Conservation (phyloP, 2,888 invertebrate species). For the Campoletis raptor region DNA sequence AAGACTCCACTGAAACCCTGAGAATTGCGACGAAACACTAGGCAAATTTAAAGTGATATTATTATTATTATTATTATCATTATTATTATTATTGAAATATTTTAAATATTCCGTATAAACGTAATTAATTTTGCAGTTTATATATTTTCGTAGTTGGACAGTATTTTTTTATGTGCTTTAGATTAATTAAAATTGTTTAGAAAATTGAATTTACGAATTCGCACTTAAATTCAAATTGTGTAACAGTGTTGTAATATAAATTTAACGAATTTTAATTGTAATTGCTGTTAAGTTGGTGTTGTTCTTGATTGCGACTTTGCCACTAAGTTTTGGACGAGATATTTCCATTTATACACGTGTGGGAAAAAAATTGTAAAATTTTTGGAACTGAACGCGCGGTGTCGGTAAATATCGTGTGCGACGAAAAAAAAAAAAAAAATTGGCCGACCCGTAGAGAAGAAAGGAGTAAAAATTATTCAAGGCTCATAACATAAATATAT, state of each 20-base stretch:
- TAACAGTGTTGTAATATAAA: slow-evolving; percentile 14
- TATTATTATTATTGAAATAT: slow-evolving; percentile 28
- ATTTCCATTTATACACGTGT: slow-evolving; percentile 34
- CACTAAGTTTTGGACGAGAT: not conserved
- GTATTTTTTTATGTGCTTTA: slow-evolving; percentile 51
- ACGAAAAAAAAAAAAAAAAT: slow-evolving; percentile 30
- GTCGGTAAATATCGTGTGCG: slow-evolving; percentile 28
- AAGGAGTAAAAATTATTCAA: slow-evolving; percentile 33
- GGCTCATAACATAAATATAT: slow-evolving; percentile 56
- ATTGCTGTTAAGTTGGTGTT: slow-evolving; percentile 42
- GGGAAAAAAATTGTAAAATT: slow-evolving; percentile 45
- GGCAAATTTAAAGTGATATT: slow-evolving; percentile 47
- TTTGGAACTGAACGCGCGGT: slow-evolving; percentile 40
- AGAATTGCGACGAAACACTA: slow-evolving; percentile 22
- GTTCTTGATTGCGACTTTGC: not conserved
- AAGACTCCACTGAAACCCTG: not conserved
- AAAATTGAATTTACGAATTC: slow-evolving; percentile 21
- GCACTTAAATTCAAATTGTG: slow-evolving; percentile 18
- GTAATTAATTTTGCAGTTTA: slow-evolving; percentile 29
- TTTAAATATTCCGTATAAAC: slow-evolving; percentile 48
- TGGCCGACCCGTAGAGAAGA: slow-evolving; percentile 10
- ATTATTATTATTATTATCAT: slow-evolving; percentile 43
- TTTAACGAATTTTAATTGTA: slow-evolving; percentile 22
- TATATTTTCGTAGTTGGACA: slow-evolving; percentile 51
- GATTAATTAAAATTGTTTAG: slow-evolving; percentile 25